Conservation (phyloP, 2,797 vertebrate genomes). For the Diglossa cyanea region DNA sequence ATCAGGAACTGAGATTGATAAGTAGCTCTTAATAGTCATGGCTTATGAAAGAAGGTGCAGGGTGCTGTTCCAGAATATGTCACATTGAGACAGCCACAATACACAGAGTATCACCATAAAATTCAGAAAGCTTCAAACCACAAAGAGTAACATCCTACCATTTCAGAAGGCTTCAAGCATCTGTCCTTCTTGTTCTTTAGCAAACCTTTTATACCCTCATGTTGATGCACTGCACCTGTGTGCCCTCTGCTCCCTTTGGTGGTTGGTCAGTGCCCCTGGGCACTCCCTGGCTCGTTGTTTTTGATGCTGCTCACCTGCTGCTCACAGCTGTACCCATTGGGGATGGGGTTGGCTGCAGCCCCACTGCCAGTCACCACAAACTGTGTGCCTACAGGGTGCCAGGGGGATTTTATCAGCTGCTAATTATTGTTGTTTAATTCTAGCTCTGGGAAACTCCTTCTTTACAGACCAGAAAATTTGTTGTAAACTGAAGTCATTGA, state of each 20-base stretch:
- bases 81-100: neutral
- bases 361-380: neutral
- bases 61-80: neutral
- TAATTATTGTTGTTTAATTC: slow-evolving; percentile 31
- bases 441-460: neutral
- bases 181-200: neutral
- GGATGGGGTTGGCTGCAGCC: neutral
- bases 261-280: neutral
- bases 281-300: neutral
- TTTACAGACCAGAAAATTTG: neutral
- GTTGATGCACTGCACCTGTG: neutral
- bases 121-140: neutral
- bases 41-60: neutral
- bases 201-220: neutral
- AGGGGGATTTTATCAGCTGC: neutral
- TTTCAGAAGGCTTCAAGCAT: no score
- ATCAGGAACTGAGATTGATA: neutral
- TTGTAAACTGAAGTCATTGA: neutral
- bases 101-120: neutral
- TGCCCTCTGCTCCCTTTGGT: neutral
- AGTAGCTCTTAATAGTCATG: slow-evolving; percentile 6
- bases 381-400: neutral
- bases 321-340: neutral
- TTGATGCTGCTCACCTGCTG: neutral
- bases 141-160: neutral